Evolutionary conservation across 2,797 vertebrate species (phyloP).

Genomic region (Eulemur rubriventer): DNA sequence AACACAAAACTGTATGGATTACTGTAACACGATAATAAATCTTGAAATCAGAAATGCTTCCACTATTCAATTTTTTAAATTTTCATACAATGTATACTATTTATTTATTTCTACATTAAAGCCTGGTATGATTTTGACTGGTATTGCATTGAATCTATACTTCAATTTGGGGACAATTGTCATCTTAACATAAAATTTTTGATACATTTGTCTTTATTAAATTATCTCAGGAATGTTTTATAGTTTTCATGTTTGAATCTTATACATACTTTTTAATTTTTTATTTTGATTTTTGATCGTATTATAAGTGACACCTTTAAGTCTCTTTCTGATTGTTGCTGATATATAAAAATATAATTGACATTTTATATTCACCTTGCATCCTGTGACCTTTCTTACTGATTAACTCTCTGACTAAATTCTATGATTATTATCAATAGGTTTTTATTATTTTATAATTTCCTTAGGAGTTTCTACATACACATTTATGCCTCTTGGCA

Average conservation of each 20-base stretch:
- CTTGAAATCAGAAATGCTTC: neutral
- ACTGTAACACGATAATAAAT: neutral
- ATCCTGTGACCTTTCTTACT: neutral
- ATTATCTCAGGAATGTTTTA: neutral
- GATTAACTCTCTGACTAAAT: neutral
- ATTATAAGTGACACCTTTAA: neutral
- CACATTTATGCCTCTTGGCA: neutral
- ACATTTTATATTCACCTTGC: neutral
- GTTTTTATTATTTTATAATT: neutral
- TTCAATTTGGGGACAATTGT: neutral
- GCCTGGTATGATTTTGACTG: neutral
- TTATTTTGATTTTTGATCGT: neutral
- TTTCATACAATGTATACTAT: neutral
- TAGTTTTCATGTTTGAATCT: neutral
- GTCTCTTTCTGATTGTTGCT: neutral
- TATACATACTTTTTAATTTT: neutral
- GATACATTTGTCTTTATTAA: neutral
- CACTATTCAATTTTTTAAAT: neutral
- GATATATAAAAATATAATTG: neutral
- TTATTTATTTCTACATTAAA: neutral
- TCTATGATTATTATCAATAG: neutral
- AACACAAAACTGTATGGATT: neutral
- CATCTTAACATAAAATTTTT: neutral
- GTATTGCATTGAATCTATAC: neutral
- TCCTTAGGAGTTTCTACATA: neutral